Base-by-base conservation (phyloP, 2,113 vertebrate species). In the Catharus minimus region DNA sequence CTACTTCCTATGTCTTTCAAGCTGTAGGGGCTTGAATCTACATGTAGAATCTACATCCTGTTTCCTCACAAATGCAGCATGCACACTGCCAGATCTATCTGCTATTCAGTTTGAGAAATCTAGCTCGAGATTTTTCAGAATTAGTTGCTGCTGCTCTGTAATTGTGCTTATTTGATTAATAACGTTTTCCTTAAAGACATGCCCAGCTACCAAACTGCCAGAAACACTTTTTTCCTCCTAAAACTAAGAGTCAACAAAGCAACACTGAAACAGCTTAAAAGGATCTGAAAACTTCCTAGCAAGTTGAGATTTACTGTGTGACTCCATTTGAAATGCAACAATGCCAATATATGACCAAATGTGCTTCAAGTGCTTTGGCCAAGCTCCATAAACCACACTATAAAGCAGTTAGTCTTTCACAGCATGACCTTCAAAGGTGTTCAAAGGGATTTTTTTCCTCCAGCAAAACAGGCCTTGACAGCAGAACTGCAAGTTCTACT, bases 341-440 rank as follows among this genome's bases (percentile, higher is more conserved):
- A 61, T 68, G 62, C 58, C 10, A 0, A 66, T 3, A 4, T 20
- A 82, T 71, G 80, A 95, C 82, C 26, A 1, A 81, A 88, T 83
- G 69, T 9, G 36, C 57, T 81, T 72, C 5, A 46, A 90, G 82
- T 83, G 73, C 41, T 57, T 88, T 96, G 83, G 94, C 93, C 65
- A 65, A 49, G 93, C 69, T 95, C 93, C 94, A 94, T 90, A 67
- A 94, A 91, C 90, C 47, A 18, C 33, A 15, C 49, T 60, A 28
- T 88, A 43, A 88, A 95, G 72, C 53, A 76, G 71, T 77, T 69
- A 77, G 82, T 73, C 79, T 71, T 94, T 82, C 79, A 64, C 41
- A 72, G 80, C 65, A 43, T 0, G 28, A 95, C 92, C 92, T 95
- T 93, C 90, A 88, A 78, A 88, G 86, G 88, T 86, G 72, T 91